Evolutionary conservation across 2,113 vertebrate species (phyloP).

Genomic region (Zonotrichia leucophrys): DNA sequence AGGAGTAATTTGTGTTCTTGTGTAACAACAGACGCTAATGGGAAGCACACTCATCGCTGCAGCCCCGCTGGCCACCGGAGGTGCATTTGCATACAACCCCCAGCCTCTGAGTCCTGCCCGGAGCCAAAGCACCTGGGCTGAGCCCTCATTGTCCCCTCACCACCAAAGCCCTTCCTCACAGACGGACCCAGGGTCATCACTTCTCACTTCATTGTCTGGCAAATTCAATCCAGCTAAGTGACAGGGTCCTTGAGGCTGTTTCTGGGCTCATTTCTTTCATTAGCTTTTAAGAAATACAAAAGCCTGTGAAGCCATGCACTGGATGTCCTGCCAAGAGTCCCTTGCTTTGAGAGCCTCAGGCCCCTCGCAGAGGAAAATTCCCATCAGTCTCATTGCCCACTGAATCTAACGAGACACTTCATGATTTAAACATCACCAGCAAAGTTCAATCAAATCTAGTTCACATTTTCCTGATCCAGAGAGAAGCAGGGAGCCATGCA

Average conservation of each 20-base stretch:
- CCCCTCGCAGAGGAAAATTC: not conserved
- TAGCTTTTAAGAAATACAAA: slow-evolving; percentile 12
- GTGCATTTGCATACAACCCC: not conserved
- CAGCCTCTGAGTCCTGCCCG: not conserved
- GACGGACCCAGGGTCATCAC: not conserved
- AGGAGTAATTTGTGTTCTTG: slow-evolving; percentile 15
- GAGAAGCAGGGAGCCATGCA: not conserved
- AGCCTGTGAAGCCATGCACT: not conserved
- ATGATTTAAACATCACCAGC: not conserved
- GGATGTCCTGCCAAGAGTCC: not conserved
- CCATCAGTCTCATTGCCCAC: not conserved
- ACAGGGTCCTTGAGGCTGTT: not conserved
- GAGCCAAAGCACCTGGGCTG: not conserved
- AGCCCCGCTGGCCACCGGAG: not conserved
- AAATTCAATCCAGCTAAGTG: not conserved
- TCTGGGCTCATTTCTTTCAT: not conserved
- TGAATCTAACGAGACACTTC: not conserved
- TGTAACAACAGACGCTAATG: not conserved
- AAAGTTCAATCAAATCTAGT: not conserved
- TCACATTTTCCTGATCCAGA: not conserved
- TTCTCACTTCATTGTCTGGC: not conserved
- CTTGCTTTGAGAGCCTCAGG: not conserved
- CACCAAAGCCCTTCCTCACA: not conserved
- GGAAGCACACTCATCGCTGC: not conserved
- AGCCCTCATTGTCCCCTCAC: not conserved